Conservation (phyloP, 2,888 invertebrate genomes). For the Hydraecia micacea region DNA sequence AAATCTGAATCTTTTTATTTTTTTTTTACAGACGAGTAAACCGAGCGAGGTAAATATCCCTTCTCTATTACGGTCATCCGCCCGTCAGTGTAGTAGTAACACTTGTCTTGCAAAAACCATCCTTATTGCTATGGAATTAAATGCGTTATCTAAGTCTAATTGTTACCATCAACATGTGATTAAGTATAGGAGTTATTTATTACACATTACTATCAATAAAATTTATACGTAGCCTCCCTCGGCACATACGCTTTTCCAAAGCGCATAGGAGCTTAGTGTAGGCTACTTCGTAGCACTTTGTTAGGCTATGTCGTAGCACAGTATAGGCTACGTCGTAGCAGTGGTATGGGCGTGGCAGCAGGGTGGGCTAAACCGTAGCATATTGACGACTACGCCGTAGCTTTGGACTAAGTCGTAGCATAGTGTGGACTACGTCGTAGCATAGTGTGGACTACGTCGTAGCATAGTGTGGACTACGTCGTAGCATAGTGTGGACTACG, state of each 20-base stretch:
- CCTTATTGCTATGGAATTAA: background rate
- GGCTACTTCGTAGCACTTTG: background rate
- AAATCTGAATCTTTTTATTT: too few species aligned
- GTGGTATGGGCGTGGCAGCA: background rate
- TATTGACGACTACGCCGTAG: background rate
- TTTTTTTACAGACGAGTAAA: background rate
- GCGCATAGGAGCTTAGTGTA: background rate
- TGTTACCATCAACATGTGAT: background rate
- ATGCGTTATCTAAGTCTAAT: too few species aligned
- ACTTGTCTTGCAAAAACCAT: background rate
- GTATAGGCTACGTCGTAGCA: too few species aligned
- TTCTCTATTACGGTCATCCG: too few species aligned
- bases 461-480: background rate
- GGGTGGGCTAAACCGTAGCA: background rate
- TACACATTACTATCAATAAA: background rate
- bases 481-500: background rate
- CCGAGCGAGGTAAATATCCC: conserved; percentile 4
- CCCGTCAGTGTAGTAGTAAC: too few species aligned
- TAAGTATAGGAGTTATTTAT: background rate
- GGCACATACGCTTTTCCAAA: background rate
- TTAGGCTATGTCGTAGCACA: too few species aligned
- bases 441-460: background rate
- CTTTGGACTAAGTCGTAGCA: too few species aligned
- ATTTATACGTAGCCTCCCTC: background rate
- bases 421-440: too few species aligned